Percentiles rank a stretch among this genome's conserved stretches.
These are phyloP conservation scores for Xiphophorus couchianus DNA, from an alignment of 2,113 vertebrate genomes.

Conservation along the genomic window DNA sequence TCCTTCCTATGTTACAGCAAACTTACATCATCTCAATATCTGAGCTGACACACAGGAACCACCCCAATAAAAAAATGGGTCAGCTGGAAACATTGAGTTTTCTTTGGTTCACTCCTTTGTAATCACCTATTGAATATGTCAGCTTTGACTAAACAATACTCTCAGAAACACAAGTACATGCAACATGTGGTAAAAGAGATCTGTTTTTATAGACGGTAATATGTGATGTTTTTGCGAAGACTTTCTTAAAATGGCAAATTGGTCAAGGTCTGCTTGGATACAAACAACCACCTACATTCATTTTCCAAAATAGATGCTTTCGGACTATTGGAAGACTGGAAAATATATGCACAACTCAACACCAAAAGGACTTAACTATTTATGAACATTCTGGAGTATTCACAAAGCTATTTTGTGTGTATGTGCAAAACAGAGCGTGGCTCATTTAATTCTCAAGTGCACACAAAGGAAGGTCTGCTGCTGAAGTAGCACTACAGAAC, in stretches of 20 bases:
- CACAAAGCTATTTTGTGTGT: neutral
- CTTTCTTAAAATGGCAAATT: neutral
- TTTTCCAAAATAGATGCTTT: neutral
- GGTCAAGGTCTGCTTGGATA: neutral
- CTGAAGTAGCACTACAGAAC: neutral
- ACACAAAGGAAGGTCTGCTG: neutral
- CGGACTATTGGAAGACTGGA: neutral
- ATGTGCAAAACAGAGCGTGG: too few species aligned
- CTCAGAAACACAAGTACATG: neutral
- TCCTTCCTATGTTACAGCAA: slow-evolving; percentile 48
- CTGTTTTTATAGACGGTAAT: neutral
- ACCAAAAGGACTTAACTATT: too few species aligned
- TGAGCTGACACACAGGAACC: slow-evolving; percentile 38
- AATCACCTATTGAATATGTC: slow-evolving; percentile 42
- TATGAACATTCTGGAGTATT: neutral
- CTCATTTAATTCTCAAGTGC: too few species aligned
- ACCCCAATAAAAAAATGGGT: slow-evolving; percentile 8
- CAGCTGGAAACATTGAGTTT: neutral
- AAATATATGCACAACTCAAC: too few species aligned
- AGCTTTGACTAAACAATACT: slow-evolving; percentile 20
- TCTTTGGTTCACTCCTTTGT: slow-evolving; percentile 21
- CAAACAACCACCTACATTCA: neutral
- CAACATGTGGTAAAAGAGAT: neutral
- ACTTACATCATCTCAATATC: slow-evolving; percentile 67
- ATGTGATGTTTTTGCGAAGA: neutral